Evolutionary conservation across 2,797 vertebrate species (phyloP).

Genomic region (Mormyrus proboscirostris): DNA sequence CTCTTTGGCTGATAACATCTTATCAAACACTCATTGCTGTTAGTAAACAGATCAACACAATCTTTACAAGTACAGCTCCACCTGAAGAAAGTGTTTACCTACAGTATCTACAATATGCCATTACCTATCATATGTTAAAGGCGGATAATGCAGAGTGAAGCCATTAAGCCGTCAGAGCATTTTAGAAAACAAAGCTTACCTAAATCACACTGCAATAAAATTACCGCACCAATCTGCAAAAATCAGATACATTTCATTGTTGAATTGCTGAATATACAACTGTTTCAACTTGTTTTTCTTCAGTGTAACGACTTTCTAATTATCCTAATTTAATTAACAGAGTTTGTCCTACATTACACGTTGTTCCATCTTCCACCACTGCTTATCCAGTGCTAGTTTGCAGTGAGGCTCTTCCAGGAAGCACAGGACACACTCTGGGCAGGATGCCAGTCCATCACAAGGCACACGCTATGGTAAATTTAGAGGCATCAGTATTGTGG

Average conservation of each 20-base stretch:
- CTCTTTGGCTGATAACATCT: neutral
- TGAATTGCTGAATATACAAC: neutral
- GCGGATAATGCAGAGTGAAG: neutral
- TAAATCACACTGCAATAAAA: neutral
- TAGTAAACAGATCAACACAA: slow-evolving; percentile 3
- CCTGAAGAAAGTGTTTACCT: neutral
- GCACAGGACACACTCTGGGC: neutral
- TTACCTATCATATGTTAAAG: neutral
- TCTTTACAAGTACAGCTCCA: neutral
- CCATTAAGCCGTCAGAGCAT: neutral
- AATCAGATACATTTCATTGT: neutral
- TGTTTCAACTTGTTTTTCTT: neutral
- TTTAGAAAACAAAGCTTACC: neutral
- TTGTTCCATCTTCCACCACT: neutral
- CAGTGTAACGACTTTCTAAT: neutral
- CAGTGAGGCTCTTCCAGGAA: slow-evolving; percentile 2
- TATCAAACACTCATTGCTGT: neutral
- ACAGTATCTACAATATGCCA: neutral
- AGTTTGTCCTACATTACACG: neutral
- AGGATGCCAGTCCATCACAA: neutral
- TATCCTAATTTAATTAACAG: neutral
- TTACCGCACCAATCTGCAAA: neutral
- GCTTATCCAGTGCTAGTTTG: neutral
- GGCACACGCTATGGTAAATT: neutral
- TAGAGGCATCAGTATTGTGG: neutral